Evolutionary conservation across 53 echinoderm and acorn worm species (phyloP), one percentile per base, ranked within the genome.

Genomic region (Apostichopus leukothele): DNA sequence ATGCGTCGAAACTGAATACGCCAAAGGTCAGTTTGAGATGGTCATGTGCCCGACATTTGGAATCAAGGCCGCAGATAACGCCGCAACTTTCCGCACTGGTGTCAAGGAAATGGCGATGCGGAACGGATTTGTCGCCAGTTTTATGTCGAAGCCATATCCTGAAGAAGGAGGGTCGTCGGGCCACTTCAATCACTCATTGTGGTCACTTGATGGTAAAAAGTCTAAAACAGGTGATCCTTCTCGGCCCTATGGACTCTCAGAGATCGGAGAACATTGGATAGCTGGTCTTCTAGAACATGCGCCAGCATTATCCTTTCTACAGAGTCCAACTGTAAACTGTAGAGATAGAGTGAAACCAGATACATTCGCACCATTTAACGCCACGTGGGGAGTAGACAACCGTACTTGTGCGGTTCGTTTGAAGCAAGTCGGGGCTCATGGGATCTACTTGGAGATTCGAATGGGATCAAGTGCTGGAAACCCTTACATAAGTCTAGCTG

Each of bases 331-430:
- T n/a, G 39, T 94, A n/a, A 92, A 92, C 51, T 92, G 94, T 63
- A 75, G 89, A 0, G 53, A 84, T 63, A 73, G 88, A 51, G 90
- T 54, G 12, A 26, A 89, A 10, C 91, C 89, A 54, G 50, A 63
- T 14, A 78, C 86, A 11, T 91, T 93, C 53, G 84, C 88, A 16
- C 91, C 91, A 12, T 80, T 55, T 21, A 94, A 90, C 60, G 94
- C 92, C 9, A 90, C 94, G 7, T 94, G 94, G 94, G 94, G 92
- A 19, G 59, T 92, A 53, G 94, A 92, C 66, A 94, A 94, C 53
- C 92, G 94, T 25, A 88, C 90, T 1, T 76, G 84, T 52, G 90
- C 90, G 10, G 8, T 94, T 0, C 84, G 92, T n/a, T 83, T 92
- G 26, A 92, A 92, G 50, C 75, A 75, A 14, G 76, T 83, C 26